Conservation (phyloP, 2,797 vertebrate genomes). For the Cuculus canorus region DNA sequence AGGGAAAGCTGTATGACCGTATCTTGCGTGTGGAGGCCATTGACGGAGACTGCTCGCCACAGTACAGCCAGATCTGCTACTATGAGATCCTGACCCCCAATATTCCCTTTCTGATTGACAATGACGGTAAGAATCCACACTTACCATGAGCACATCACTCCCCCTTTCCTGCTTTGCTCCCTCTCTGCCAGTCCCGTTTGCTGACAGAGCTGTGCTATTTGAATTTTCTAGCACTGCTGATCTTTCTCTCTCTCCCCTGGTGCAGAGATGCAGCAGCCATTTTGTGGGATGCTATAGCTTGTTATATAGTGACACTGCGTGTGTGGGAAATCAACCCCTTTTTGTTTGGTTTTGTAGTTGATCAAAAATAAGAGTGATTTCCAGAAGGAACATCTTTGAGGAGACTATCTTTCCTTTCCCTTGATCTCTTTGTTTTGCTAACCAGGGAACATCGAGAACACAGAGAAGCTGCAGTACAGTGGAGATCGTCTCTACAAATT, state of each 20-base stretch:
- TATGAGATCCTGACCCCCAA: constrained; percentile 98
- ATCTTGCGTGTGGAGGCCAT: constrained; percentile 94
- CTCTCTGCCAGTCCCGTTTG: neutral
- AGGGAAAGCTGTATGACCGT: constrained; percentile 93
- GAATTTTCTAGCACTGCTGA: neutral
- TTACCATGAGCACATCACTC: accelerated
- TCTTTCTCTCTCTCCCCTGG: neutral
- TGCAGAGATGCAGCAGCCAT: neutral
- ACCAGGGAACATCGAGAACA: constrained; percentile 97
- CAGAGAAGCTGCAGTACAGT: constrained; percentile 93
- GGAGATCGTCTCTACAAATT: constrained; percentile 91
- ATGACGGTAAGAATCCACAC: constrained; percentile 84
- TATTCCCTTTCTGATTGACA: constrained; percentile 97
- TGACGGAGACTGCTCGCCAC: constrained; percentile 97
- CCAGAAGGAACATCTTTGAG: neutral
- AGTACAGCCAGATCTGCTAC: constrained; percentile 99
- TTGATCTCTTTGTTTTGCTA: constrained; percentile 13
- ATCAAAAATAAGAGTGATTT: neutral
- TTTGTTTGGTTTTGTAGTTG: neutral
- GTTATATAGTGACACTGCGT: neutral
- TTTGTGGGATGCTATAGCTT: neutral
- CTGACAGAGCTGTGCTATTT: neutral
- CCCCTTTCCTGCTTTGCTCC: neutral
- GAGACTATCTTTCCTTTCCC: neutral
- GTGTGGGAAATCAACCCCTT: neutral